phyloP scores from a whole-genome alignment of 2,888 invertebrate species.

The Hirtodrosophila cameraria region DNA sequence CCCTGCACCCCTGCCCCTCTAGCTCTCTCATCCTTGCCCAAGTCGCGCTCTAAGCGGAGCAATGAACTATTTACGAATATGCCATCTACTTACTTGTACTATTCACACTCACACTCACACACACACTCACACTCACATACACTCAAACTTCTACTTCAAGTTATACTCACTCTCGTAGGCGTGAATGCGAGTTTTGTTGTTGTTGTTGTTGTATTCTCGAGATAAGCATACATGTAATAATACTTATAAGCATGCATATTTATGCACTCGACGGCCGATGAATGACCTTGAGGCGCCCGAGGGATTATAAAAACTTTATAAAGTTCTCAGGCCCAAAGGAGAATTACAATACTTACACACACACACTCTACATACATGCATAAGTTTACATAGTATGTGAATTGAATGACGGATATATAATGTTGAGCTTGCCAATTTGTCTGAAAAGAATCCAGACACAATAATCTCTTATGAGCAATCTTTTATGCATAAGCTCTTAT shows the following conservation, averaged over 20 bases:
- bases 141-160: slow-evolving; percentile 11
- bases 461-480: too few species aligned
- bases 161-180: slow-evolving; percentile 18
- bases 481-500: not conserved
- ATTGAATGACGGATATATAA: not conserved
- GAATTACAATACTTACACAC: not conserved
- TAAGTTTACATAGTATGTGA: too few species aligned
- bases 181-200: slow-evolving; percentile 27
- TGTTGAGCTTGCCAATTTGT: slow-evolving; percentile 11
- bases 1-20: too few species aligned
- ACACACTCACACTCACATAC: not conserved
- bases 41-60: slow-evolving; percentile 67
- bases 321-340: slow-evolving; percentile 44
- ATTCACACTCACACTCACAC: slow-evolving; percentile 16
- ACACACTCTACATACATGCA: too few species aligned
- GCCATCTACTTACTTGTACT: slow-evolving; percentile 38
- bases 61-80: slow-evolving; percentile 76
- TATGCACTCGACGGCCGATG: slow-evolving; percentile 44
- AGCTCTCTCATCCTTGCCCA: slow-evolving; percentile 15
- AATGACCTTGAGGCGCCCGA: slow-evolving; percentile 59
- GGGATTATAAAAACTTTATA: slow-evolving; percentile 15
- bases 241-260: slow-evolving; percentile 65
- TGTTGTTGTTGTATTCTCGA: slow-evolving; percentile 1
- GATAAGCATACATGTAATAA: slow-evolving; percentile 64
- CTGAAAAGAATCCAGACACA: not conserved